A percentile compares a stretch with the other conserved stretches of the same genome.
phyloP scores from a whole-genome alignment of 1,140 invertebrate genomes.

The Diuraphis noxia region DNA sequence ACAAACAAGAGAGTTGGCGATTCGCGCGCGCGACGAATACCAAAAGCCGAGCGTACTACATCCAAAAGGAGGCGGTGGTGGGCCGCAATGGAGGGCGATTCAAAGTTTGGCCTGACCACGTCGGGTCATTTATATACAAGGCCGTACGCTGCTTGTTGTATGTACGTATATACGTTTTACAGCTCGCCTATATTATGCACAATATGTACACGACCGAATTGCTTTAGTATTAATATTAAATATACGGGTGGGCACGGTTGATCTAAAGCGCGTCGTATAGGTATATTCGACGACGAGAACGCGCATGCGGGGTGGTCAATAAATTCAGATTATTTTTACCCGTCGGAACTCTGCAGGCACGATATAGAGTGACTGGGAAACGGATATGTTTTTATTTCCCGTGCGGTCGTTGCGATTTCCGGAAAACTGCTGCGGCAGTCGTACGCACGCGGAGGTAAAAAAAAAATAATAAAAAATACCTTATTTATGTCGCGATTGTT shows the following conservation, averaged over 20 bases:
- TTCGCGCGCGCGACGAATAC: conserved; percentile 42
- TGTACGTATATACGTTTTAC: background rate
- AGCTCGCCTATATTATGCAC: background rate
- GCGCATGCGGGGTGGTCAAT: too few species aligned
- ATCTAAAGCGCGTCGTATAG: background rate
- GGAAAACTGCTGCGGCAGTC: too few species aligned
- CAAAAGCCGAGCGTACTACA: background rate
- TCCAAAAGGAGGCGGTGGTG: background rate
- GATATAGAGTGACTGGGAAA: too few species aligned
- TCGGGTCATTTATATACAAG: background rate
- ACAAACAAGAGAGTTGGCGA: conserved; percentile 1
- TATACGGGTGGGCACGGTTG: background rate
- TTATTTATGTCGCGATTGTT: background rate
- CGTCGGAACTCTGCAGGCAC: background rate
- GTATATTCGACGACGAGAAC: background rate
- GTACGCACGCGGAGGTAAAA: background rate
- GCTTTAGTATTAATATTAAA: background rate
- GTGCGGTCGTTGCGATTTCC: background rate
- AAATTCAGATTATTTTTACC: background rate
- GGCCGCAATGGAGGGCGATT: background rate
- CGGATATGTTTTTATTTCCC: background rate
- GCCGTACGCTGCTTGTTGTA: background rate
- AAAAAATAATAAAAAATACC: background rate
- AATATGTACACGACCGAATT: background rate
- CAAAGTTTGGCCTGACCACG: background rate